phyloP scores from a whole-genome alignment of 1,140 invertebrate species.

The Tribolium madens region DNA sequence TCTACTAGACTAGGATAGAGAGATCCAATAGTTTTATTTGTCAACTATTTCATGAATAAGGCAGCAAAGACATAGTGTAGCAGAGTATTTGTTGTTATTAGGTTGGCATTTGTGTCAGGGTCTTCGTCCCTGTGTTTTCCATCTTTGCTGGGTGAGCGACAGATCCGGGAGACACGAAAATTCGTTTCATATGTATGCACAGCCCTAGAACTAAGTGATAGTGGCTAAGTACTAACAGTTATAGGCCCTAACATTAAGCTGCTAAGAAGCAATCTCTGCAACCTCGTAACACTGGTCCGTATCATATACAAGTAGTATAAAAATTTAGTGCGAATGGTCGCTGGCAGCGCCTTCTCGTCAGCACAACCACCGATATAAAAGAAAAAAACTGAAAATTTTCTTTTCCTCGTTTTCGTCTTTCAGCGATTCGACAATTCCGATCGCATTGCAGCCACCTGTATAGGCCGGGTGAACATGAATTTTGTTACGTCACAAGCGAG shows the following conservation, averaged over 20 bases:
- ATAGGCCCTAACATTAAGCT: conserved; percentile 53
- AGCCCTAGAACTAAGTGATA: conserved; percentile 51
- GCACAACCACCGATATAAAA: conserved; percentile 18
- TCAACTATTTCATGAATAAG: conserved; percentile 61
- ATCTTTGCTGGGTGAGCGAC: conserved; percentile 34
- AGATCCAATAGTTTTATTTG: conserved; percentile 60
- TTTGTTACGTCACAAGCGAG: conserved; percentile 51
- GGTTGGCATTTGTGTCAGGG: conserved; percentile 31
- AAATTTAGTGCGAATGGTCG: conserved; percentile 46
- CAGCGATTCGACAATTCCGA: conserved; percentile 62
- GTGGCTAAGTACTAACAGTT: conserved; percentile 45
- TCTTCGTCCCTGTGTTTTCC: conserved; percentile 21
- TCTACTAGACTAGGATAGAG: conserved; percentile 60
- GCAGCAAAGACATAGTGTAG: conserved; percentile 62
- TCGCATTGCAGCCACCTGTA: conserved; percentile 61
- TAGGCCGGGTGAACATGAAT: conserved; percentile 55
- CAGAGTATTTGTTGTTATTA: conserved; percentile 48
- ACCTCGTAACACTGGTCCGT: conserved; percentile 48
- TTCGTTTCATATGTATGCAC: conserved; percentile 43
- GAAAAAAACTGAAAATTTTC: conserved; percentile 36
- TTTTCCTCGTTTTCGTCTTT: conserved; percentile 38
- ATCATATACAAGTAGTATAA: conserved; percentile 46
- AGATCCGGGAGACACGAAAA: conserved; percentile 35
- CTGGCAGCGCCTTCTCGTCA: conserved; percentile 33
- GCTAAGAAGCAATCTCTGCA: conserved; percentile 51